Base-by-base conservation (phyloP, 2,888 invertebrate species). In the Drepana falcataria region DNA sequence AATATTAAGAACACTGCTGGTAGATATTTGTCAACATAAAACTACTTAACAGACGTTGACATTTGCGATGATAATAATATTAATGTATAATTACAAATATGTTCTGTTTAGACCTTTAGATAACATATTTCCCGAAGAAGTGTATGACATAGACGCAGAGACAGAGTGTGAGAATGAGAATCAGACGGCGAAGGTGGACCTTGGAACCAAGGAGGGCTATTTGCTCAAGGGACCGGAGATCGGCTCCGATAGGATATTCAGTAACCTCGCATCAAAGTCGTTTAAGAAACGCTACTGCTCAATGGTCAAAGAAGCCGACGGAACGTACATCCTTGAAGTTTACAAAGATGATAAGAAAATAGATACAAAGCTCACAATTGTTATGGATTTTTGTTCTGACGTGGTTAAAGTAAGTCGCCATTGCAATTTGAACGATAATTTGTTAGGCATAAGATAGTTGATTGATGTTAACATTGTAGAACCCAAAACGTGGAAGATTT, bases 291-390 rank as follows among this genome's bases (percentile, higher is more conserved):
- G 93, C 58, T 98, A 96, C 86, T 97, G 97, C 87, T 96, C 96
- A 88, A 93, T 98, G 78, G 93, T 97, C 60, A 95, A 96, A 81
- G 97, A 97, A 87, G 95, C 97, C 40, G 97, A 98, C 79, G 97
- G 96, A 49, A 96, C 97, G 0, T 97, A 97, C 73, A 96, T 97
- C 73, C 92, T 98, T 53, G 97, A 98, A 86, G 93, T 98, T 67
- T 96, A 96, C 82, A 98, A 98, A 88, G 98, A 98, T 85, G 97
- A 98, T 60, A 95, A 96, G 79, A 97, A 96, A 85, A 94, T 94
- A 35, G 98, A 98, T 72, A 95, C 96, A 0, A 98, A 98, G 88
- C 95, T 96, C 64, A 96, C 97, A 44, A 96, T 98, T 78, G 97
- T 97, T 64, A 95, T 98, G 95, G 98, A 98, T 82, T 96, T 97